A percentile compares a stretch with the other conserved stretches of the same genome.
Conservation (phyloP, 1,140 invertebrate species). For the Mamestra configurata region DNA sequence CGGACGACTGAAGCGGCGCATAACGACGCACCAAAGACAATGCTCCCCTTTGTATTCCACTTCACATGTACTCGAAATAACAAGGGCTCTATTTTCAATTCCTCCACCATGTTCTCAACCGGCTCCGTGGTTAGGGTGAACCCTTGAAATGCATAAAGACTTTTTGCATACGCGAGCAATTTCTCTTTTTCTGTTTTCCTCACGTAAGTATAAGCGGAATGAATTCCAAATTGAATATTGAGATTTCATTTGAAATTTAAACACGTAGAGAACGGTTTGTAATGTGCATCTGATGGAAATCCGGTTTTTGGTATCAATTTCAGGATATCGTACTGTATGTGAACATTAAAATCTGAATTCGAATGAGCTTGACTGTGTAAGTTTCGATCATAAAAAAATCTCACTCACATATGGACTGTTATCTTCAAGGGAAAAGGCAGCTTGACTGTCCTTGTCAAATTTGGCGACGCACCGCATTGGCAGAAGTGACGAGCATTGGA, state of each 20-base stretch:
- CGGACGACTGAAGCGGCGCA: constrained; percentile 69
- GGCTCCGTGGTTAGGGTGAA: constrained; percentile 69
- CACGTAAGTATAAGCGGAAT: constrained; percentile 56
- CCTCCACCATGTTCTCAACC: constrained; percentile 64
- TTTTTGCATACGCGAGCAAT: constrained; percentile 70
- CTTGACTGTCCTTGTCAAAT: too few species aligned
- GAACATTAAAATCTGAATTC: not conserved
- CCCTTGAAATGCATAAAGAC: constrained; percentile 72
- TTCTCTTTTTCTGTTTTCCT: constrained; percentile 56
- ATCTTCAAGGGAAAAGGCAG: too few species aligned
- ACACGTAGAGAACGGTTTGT: constrained; percentile 42
- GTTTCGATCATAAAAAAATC: not conserved
- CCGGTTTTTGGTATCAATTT: constrained; percentile 1
- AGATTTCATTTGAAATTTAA: constrained; percentile 57
- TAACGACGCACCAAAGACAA: constrained; percentile 74
- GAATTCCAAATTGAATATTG: constrained; percentile 59
- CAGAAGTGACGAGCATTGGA: too few species aligned
- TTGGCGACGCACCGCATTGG: too few species aligned
- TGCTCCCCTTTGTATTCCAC: constrained; percentile 77
- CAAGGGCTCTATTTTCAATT: constrained; percentile 85
- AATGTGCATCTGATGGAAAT: constrained; percentile 49
- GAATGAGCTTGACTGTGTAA: not conserved
- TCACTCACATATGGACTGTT: too few species aligned
- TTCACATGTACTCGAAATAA: constrained; percentile 82
- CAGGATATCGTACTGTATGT: not conserved